phyloP scores from a whole-genome alignment of 2,888 invertebrate species.

The Heliconius cydno region DNA sequence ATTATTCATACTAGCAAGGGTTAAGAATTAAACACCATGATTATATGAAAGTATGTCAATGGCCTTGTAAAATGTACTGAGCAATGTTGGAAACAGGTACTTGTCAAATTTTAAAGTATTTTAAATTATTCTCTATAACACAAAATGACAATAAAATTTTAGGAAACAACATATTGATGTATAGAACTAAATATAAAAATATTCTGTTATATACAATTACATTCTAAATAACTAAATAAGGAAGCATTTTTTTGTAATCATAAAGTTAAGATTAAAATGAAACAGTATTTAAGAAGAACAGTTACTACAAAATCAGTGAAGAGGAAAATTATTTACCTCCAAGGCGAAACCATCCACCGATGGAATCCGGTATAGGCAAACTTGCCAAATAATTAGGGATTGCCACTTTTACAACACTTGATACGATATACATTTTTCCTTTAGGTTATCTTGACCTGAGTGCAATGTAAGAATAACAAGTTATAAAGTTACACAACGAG shows the following conservation, averaged over 20 bases:
- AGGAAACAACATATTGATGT: background rate
- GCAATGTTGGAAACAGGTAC: background rate
- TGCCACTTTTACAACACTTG: conserved; percentile 89
- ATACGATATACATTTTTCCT: conserved; percentile 86
- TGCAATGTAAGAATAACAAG: background rate
- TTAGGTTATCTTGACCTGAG: background rate
- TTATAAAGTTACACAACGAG: conserved; percentile 44
- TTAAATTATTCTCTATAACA: background rate
- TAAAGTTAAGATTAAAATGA: background rate
- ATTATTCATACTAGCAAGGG: conserved; percentile 30
- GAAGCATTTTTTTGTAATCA: background rate
- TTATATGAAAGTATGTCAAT: conserved; percentile 47
- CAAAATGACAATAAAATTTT: background rate
- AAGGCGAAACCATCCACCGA: conserved; percentile 93
- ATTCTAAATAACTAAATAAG: background rate
- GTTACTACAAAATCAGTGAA: background rate
- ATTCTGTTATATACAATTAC: background rate
- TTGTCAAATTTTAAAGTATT: background rate
- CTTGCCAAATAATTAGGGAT: conserved; percentile 92
- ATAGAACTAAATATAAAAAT: background rate
- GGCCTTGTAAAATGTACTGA: conserved; percentile 42
- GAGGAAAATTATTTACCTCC: conserved; percentile 83
- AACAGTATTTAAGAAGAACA: background rate
- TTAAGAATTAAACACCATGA: conserved; percentile 29
- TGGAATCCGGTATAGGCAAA: conserved; percentile 92